A percentile compares a stretch with the other conserved stretches of the same genome.
Evolutionary conservation across 2,113 vertebrate species (phyloP).

Genomic region (Rhinichthys klamathensis): DNA sequence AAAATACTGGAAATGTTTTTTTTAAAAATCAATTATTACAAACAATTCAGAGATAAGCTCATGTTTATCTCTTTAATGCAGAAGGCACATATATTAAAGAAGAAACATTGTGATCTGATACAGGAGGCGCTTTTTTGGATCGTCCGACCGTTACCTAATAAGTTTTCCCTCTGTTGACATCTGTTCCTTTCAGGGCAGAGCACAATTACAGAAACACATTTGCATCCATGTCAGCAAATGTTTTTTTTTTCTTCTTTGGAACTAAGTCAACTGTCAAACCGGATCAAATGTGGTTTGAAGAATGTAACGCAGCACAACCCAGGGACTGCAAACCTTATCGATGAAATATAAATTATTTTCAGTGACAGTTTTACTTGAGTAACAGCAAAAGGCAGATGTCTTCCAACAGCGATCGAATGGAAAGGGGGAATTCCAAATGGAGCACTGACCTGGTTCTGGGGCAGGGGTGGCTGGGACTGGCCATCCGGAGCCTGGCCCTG

Average conservation of each 20-base stretch:
- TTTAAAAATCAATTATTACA: background rate
- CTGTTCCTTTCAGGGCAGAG: background rate
- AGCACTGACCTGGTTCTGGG: conserved; percentile 93
- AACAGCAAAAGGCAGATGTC: background rate
- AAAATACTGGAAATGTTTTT: background rate
- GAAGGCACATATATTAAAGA: background rate
- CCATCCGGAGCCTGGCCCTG: conserved; percentile 99
- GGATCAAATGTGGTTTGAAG: background rate
- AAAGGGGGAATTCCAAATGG: background rate
- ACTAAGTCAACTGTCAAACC: background rate
- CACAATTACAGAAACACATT: conserved; percentile 31
- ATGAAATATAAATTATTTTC: background rate
- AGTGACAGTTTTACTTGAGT: background rate
- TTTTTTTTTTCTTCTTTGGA: background rate
- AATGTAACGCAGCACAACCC: background rate
- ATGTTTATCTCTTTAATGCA: background rate
- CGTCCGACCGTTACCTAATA: background rate
- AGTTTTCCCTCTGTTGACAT: conserved; percentile 15
- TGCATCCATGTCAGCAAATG: background rate
- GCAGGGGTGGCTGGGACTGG: conserved; percentile 97
- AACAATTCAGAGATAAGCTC: background rate
- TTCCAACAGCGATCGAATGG: background rate
- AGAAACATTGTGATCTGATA: background rate
- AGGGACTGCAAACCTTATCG: background rate
- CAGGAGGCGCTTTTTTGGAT: background rate